Evolutionary conservation across 2,888 invertebrate species (phyloP), one percentile per base, ranked within the genome.

Genomic region (Penaeus monodon): DNA sequence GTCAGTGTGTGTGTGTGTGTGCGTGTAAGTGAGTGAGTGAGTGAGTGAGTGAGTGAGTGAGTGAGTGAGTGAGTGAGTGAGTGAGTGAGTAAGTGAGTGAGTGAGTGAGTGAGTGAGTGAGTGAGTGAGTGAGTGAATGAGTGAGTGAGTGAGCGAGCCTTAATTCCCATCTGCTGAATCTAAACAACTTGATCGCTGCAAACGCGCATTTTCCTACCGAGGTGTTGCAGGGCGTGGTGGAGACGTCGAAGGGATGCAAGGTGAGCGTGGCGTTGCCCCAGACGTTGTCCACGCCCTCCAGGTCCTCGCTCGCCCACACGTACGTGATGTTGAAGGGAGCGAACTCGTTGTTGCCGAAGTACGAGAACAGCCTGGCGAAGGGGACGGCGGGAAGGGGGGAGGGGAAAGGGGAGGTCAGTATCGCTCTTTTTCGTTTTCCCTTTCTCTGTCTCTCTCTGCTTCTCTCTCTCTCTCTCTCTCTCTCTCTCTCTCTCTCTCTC

Each of bases 291-390:
- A 49, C 89, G 22, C n/a, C 20, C 24, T 24, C 64, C 10, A 81
- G 66, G 10, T 57, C 17, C 49, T 89, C 80, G 33, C 0, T 38
- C 33, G 33, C 38, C 68, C 84, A 89, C 1, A 27, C 65, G 77
- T 86, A 86, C 8, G 77, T 81, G 81, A 89, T 89, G 81, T 81
- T 70, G 79, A 89, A 87, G 29, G 89, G 89, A 14, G 89, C 84
- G 12, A 84, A 77, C 49, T 66, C 65, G 68, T 89, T 89, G 64
- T 80, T 81, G 17, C 89, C 89, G n/a, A 89, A 86, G 73, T 84
- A 89, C 27, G 84, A 27, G 74, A 89, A 89, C 17, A 89, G 78
- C 57, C 89, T 88, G 86, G 17, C 49, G 14, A n/a, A n/a, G 24
- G 27, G 27, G 33, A 38, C 64, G 33, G 79, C 29, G 20, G 38